Percentiles rank a stretch among this genome's conserved stretches.
These are phyloP conservation scores for Heliconius congener DNA, from an alignment of 1,140 invertebrate genomes.

Conservation along the genomic window DNA sequence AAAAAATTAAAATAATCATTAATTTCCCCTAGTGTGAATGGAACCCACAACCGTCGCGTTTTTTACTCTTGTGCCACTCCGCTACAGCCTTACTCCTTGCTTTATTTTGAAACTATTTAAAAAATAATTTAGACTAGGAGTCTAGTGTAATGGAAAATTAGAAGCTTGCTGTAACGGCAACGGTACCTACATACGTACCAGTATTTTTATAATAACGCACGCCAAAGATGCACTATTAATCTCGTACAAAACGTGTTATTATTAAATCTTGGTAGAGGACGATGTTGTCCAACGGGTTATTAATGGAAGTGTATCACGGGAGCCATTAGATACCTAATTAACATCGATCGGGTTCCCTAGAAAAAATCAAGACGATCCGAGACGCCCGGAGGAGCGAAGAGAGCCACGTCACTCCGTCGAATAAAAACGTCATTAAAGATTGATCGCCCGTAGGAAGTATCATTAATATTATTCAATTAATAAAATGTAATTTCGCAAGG, in stretches of 20 bases:
- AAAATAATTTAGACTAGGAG: too few relatives aligned
- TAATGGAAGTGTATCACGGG: slow-evolving; percentile 81
- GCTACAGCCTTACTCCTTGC: background rate
- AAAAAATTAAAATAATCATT: too few relatives aligned
- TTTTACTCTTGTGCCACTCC: too few relatives aligned
- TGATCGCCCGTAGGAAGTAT: slow-evolving; percentile 76
- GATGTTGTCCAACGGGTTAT: slow-evolving; percentile 73
- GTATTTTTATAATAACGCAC: slow-evolving; percentile 66
- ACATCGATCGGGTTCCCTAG: slow-evolving; percentile 67
- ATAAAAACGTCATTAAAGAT: slow-evolving; percentile 80
- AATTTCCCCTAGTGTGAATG: too few relatives aligned
- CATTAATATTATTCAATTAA: slow-evolving; percentile 82
- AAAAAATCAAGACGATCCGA: slow-evolving; percentile 50
- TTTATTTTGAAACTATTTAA: too few relatives aligned
- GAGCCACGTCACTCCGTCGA: slow-evolving; percentile 64
- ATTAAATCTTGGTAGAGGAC: slow-evolving; percentile 74
- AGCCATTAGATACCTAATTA: slow-evolving; percentile 80
- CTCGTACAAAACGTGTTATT: slow-evolving; percentile 64
- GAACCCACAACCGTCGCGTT: too few relatives aligned
- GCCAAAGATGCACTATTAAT: slow-evolving; percentile 73
- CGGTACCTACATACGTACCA: slow-evolving; percentile 36
- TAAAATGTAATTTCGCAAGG: slow-evolving; percentile 79
- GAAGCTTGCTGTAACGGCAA: slow-evolving; percentile 35
- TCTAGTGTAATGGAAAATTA: too few relatives aligned
- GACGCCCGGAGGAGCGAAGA: slow-evolving; percentile 40